phyloP scores from a whole-genome alignment of 2,797 vertebrate species.

The Gobionotothen gibberifrons region DNA sequence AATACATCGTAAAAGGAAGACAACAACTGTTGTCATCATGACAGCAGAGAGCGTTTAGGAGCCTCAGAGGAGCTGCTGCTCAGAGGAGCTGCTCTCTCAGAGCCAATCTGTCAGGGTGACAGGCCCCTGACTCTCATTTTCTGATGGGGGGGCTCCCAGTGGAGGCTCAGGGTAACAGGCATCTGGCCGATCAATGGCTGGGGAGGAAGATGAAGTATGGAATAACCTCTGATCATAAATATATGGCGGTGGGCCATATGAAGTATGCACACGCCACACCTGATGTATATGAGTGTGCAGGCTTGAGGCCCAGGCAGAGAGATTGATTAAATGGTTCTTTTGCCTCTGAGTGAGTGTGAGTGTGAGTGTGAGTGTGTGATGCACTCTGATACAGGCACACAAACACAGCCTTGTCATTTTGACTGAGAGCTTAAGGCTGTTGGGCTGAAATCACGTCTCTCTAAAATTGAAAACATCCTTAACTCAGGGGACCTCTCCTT shows the following conservation, averaged over 20 bases:
- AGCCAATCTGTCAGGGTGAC: slow-evolving; percentile 60
- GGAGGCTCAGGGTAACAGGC: slow-evolving; percentile 52
- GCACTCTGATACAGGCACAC: slow-evolving; percentile 23
- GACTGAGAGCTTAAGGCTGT: slow-evolving; percentile 69
- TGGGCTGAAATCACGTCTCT: slow-evolving; percentile 63
- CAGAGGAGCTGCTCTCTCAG: slow-evolving; percentile 36
- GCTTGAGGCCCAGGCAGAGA: slow-evolving; percentile 43
- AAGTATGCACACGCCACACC: slow-evolving; percentile 68
- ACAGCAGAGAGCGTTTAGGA: slow-evolving; percentile 12
- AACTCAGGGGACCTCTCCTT: slow-evolving; percentile 59
- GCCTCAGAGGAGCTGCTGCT: slow-evolving; percentile 19
- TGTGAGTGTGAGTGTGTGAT: slow-evolving; percentile 26
- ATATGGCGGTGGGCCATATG: slow-evolving; percentile 52
- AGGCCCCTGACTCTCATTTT: slow-evolving; percentile 67
- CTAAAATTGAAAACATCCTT: slow-evolving; percentile 70
- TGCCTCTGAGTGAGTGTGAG: slow-evolving; percentile 15
- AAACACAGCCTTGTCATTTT: slow-evolving; percentile 55
- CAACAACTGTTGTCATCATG: slow-evolving; percentile 7
- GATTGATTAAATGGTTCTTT: slow-evolving; percentile 68
- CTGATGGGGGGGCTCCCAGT: slow-evolving; percentile 50
- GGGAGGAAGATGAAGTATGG: slow-evolving; percentile 62
- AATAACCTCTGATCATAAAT: slow-evolving; percentile 65
- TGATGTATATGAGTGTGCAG: slow-evolving; percentile 67
- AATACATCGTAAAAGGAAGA: not conserved
- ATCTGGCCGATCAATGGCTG: slow-evolving; percentile 53